These are phyloP conservation scores for Marisa cornuarietis DNA, from an alignment of 1,140 invertebrate genomes.

Conservation along the genomic window DNA sequence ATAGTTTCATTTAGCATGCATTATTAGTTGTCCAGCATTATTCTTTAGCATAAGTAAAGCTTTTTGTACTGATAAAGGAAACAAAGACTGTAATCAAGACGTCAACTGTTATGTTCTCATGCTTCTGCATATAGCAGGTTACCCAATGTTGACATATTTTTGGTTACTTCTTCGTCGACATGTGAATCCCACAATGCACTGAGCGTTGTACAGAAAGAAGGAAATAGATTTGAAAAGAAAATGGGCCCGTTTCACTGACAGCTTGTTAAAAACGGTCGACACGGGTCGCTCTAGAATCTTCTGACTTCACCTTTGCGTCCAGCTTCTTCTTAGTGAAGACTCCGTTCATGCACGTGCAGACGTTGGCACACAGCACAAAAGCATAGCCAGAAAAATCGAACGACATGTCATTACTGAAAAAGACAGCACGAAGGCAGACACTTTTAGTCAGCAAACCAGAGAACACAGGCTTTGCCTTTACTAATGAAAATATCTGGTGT, in stretches of 20 bases:
- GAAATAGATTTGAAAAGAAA: not conserved
- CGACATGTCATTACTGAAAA: slow-evolving; percentile 83
- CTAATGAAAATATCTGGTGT: not conserved
- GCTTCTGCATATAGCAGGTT: not conserved
- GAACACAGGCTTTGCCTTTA: not conserved
- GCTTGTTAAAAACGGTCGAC: not conserved
- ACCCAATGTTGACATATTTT: not conserved
- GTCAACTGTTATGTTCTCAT: not conserved
- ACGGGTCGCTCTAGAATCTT: too few species aligned
- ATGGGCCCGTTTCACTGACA: too few species aligned
- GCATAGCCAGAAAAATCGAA: slow-evolving; percentile 92
- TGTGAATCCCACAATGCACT: not conserved
- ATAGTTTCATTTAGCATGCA: too few species aligned
- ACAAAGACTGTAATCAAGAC: not conserved
- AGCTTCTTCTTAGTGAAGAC: slow-evolving; percentile 98
- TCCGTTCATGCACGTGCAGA: slow-evolving; percentile 95
- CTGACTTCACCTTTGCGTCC: slow-evolving; percentile 75
- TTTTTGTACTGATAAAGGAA: too few species aligned
- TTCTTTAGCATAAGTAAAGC: too few species aligned
- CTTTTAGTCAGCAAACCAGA: too few species aligned
- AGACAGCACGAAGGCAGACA: too few species aligned
- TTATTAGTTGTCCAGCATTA: too few species aligned
- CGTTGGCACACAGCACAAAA: slow-evolving; percentile 83
- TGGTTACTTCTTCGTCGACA: not conserved
- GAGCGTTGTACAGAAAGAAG: not conserved